Evolutionary conservation across 2,113 vertebrate genomes (phyloP), one percentile per base, ranked within the genome.

Genomic region (Lasiurus borealis): DNA sequence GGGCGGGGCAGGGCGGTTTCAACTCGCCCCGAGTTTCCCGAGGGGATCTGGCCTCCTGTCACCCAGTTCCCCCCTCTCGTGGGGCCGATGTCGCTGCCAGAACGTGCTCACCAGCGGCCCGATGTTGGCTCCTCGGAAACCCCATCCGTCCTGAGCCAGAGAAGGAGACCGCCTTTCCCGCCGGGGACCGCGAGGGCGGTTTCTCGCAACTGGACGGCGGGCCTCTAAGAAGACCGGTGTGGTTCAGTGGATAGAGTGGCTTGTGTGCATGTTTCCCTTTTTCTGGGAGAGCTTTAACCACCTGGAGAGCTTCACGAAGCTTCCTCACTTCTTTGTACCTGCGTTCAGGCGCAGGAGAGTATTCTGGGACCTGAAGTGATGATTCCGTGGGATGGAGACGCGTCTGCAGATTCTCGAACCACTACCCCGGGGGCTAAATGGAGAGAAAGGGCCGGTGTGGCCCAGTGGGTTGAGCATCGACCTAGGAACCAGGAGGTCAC

Each of bases 261-360:
- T n/a, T n/a, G n/a, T n/a, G n/a, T n/a, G n/a, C n/a, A n/a, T n/a
- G n/a, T n/a, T n/a, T n/a, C n/a, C n/a, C n/a, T n/a, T n/a, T 95
- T 97, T 88, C 83, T 95, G 82, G 92, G 95, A 96, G 85, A 85
- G 78, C 95, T 97, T 97, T 96, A 97, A 95, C 97, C 96, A 91
- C 96, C 95, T 95, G 94, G 95, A 96, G 95, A 95, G 90, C 94
- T 96, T 97, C 93, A 97, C 97, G 95, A 97, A 97, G 93, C 85
- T 96, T 94, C 91, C 92, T 77, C 84, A 94, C 66, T 88, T 80
- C 87, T 93, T 96, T 92, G 92, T 90, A 93, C 96, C 86, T 97
- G 96, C 96, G 96, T 97, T 97, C 97, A 96, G 96, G 92, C 96
- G 95, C 77, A 68, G 78, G 57, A 87, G 85, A 84, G 71, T 93